Base-by-base conservation (phyloP, 2,797 vertebrate species). In the Vultur gryphus region DNA sequence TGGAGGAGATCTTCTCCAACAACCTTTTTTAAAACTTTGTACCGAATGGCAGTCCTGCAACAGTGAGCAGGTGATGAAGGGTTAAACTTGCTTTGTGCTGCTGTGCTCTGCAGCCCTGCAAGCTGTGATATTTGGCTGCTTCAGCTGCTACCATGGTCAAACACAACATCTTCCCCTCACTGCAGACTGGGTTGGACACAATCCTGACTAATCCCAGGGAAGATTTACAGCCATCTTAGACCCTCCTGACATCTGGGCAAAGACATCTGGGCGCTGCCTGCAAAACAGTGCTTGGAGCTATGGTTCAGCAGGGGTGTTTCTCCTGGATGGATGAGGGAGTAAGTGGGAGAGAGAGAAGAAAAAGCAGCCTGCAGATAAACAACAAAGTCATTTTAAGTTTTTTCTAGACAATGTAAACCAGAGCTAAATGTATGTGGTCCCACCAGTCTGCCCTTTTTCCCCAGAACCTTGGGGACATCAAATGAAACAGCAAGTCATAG, bases 111-210 rank as follows among this genome's bases (percentile, higher is more conserved):
- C 78, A 90, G 84, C 70, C 31, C 46, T 57, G 39, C 21, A 64
- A 89, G 41, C 48, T 29, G 55, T 71, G 93, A 64, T 95, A 71
- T 90, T 92, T 76, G 73, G 67, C 93, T 89, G 62, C 91, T 90
- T 77, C 59, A 66, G 55, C 73, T 57, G 81, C 71, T 58, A 44
- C 84, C 72, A 75, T 24, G 84, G 69, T 89, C 89, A 62, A 92
- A 96, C 65, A 72, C 48, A 64, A 35, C 0, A 8, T 31, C 87
- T 78, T 39, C 29, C 61, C 46, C 69, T 71, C 48, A 10, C 41
- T 89, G 41, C 78, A 72, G 81, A 46, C 64, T 8, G 35, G 69
- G 51, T 46, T 91, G 91, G 72, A 84, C 48, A 24, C 85, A 79
- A 62, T 82, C 62, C 78, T 83, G 61, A 65, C 67, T 95, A 78